Conservation (phyloP, 1,140 invertebrate genomes). For the Pseudobourletiella spinata region DNA sequence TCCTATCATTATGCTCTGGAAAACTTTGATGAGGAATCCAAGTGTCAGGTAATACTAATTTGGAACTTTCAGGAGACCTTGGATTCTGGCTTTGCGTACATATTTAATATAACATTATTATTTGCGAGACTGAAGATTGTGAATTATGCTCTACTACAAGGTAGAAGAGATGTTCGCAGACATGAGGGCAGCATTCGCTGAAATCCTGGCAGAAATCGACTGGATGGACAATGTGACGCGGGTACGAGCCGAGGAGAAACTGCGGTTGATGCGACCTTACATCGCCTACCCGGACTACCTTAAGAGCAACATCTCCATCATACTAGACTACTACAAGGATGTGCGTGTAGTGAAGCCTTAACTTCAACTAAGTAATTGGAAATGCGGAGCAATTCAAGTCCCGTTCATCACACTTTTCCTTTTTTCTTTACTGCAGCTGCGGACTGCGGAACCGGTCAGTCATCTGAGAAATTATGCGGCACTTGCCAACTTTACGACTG, state of each 20-base stretch:
- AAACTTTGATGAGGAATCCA: too few species aligned
- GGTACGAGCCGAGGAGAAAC: slow-evolving; percentile 1
- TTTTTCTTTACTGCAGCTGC: not conserved
- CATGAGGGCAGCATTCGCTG: slow-evolving; percentile 10
- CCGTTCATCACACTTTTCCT: not conserved
- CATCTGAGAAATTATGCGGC: slow-evolving; percentile 2
- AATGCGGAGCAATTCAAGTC: not conserved
- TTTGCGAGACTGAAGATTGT: too few species aligned
- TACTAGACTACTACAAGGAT: slow-evolving; percentile 14
- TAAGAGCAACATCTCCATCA: not conserved
- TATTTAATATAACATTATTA: too few species aligned
- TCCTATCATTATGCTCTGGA: too few species aligned
- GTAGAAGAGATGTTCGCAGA: slow-evolving; percentile 13
- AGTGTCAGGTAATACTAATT: too few species aligned
- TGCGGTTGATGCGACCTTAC: slow-evolving; percentile 12
- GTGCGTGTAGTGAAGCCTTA: too few species aligned
- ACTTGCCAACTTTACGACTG: not conserved
- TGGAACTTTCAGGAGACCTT: too few species aligned
- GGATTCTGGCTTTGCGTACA: too few species aligned
- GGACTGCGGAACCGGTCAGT: not conserved
- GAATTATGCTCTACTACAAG: too few species aligned
- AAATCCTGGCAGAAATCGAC: slow-evolving; percentile 13
- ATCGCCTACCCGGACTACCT: slow-evolving; percentile 21
- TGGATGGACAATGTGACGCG: slow-evolving; percentile 24
- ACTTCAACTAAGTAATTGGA: not conserved